phyloP scores from a whole-genome alignment of 2,888 invertebrate genomes.

The Drosophila subquinaria region DNA sequence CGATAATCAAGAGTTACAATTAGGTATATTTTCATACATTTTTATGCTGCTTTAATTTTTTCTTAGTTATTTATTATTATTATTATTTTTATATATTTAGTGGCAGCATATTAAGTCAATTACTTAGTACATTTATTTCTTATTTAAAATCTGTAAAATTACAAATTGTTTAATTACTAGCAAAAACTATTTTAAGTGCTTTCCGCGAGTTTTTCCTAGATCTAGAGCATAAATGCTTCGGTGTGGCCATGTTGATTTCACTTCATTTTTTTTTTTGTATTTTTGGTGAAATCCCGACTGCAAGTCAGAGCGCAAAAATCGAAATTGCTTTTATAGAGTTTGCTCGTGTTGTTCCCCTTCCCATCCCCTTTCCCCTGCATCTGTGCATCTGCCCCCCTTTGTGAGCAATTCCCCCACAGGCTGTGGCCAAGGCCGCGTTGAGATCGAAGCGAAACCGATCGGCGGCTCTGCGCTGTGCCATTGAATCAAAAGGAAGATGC shows the following conservation, averaged over 20 bases:
- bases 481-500: slow-evolving; percentile 69
- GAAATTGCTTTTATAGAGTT: slow-evolving; percentile 52
- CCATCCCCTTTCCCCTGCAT: neutral
- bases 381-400: no score
- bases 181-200: no score
- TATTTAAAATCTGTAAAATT: no score
- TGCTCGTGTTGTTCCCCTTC: neutral
- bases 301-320: slow-evolving; percentile 54
- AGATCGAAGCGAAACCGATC: slow-evolving; percentile 32
- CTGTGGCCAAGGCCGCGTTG: slow-evolving; percentile 54
- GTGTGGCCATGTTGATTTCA: slow-evolving; percentile 4
- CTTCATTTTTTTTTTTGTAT: slow-evolving; percentile 9
- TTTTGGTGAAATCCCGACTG: slow-evolving; percentile 66
- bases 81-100: no score
- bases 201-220: neutral
- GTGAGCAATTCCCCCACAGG: neutral
- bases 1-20: no score
- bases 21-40: no score
- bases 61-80: no score
- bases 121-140: no score
- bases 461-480: slow-evolving; percentile 31
- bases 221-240: slow-evolving; percentile 29
- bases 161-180: no score
- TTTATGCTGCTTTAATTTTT: no score
- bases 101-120: no score